A percentile compares a stretch with the other conserved stretches of the same genome.
Evolutionary conservation across 2,113 vertebrate genomes (phyloP).

Genomic region (Hirundichthys speculiger): DNA sequence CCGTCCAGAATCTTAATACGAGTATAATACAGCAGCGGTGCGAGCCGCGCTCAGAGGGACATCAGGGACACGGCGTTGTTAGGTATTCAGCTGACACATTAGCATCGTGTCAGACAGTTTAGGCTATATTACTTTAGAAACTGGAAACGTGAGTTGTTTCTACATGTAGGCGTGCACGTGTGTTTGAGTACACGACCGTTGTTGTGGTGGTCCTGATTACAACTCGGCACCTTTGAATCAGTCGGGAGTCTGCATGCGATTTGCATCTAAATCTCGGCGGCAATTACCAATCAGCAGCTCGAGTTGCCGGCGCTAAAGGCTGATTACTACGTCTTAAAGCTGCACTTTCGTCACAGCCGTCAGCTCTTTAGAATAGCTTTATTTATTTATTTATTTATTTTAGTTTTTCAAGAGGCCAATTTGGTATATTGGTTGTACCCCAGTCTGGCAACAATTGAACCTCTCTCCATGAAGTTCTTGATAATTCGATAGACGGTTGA

Average conservation of each 20-base stretch:
- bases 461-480: no score
- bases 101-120: no score
- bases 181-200: neutral
- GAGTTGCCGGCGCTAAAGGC: neutral
- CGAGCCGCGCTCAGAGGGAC: no score
- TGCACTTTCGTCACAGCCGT: constrained; percentile 1
- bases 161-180: constrained; percentile 1
- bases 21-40: no score
- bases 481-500: no score
- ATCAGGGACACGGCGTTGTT: no score
- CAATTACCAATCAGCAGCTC: constrained; percentile 32
- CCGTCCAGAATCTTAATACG: no score
- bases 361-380: neutral
- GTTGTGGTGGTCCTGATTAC: neutral
- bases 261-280: constrained; percentile 32
- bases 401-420: neutral
- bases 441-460: no score
- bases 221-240: constrained; percentile 7
- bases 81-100: no score
- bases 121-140: no score
- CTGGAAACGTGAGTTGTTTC: no score
- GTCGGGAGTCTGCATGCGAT: constrained; percentile 32
- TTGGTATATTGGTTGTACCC: neutral
- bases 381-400: neutral
- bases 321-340: constrained; percentile 31